Conservation (phyloP, 2,888 invertebrate species). For the Spodoptera picta region DNA sequence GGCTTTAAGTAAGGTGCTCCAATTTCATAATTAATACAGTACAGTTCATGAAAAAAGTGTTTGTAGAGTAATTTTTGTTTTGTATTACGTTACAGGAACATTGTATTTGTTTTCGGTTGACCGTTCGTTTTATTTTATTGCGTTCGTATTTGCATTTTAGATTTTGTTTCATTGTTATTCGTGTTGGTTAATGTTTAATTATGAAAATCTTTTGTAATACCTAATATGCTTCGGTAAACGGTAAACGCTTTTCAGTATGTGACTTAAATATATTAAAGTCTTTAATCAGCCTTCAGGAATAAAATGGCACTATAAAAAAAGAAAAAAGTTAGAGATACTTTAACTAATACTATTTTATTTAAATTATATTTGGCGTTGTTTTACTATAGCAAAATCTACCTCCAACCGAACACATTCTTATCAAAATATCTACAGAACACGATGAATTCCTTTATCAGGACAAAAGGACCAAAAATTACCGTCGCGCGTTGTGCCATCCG, state of each 20-base stretch:
- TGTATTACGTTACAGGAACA: slow-evolving; percentile 4
- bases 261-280: too few species aligned
- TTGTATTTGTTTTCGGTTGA: slow-evolving; percentile 24
- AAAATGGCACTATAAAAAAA: too few species aligned
- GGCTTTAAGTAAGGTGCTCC: slow-evolving; percentile 56
- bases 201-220: too few species aligned
- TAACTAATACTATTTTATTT: too few species aligned
- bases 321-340: too few species aligned
- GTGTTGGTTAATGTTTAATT: too few species aligned
- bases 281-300: too few species aligned
- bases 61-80: slow-evolving; percentile 25
- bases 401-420: not conserved
- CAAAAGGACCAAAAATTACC: slow-evolving; percentile 4
- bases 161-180: too few species aligned
- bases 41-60: slow-evolving; percentile 42
- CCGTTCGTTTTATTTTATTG: not conserved
- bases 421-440: slow-evolving; percentile 8
- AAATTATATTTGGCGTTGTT: too few species aligned
- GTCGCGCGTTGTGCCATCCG: slow-evolving; percentile 2
- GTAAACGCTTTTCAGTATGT: too few species aligned
- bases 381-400: not conserved
- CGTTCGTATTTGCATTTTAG: not conserved
- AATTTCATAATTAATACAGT: slow-evolving; percentile 67
- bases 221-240: too few species aligned
- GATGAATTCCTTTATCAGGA: not conserved